A percentile compares a stretch with the other conserved stretches of the same genome.
Evolutionary conservation across 2,888 invertebrate genomes (phyloP).

Genomic region (Sycophila texana): DNA sequence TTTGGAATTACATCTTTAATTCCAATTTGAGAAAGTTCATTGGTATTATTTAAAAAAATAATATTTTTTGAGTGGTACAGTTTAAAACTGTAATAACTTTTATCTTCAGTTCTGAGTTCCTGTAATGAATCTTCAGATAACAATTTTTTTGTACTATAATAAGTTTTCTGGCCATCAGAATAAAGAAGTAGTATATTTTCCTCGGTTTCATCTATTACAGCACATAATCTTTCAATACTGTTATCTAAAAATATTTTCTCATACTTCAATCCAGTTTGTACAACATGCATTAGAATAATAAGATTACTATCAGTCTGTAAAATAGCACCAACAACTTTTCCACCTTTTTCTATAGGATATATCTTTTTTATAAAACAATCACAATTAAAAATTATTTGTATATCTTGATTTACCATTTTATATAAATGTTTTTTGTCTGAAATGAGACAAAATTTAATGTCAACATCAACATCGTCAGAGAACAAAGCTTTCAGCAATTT

Average conservation of each 20-base stretch:
- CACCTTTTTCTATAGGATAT: slow-evolving; percentile 57
- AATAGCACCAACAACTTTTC: slow-evolving; percentile 60
- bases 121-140: slow-evolving; percentile 52
- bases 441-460: slow-evolving; percentile 63
- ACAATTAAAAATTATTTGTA: slow-evolving; percentile 62
- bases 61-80: slow-evolving; percentile 61
- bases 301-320: slow-evolving; percentile 57
- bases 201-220: slow-evolving; percentile 52
- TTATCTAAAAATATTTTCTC: slow-evolving; percentile 62
- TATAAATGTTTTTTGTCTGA: slow-evolving; percentile 63
- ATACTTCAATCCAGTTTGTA: slow-evolving; percentile 59
- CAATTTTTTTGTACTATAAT: slow-evolving; percentile 60
- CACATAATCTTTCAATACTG: slow-evolving; percentile 59
- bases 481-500: slow-evolving; percentile 57
- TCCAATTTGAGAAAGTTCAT: slow-evolving; percentile 59
- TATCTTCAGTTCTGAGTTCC: slow-evolving; percentile 54
- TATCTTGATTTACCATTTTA: slow-evolving; percentile 55
- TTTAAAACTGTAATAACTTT: slow-evolving; percentile 60
- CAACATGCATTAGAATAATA: slow-evolving; percentile 61
- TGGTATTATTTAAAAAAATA: slow-evolving; percentile 59
- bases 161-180: slow-evolving; percentile 59
- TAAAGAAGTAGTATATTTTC: slow-evolving; percentile 64
- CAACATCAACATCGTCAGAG: slow-evolving; percentile 25
- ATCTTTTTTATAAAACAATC: slow-evolving; percentile 62
- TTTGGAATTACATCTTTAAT: slow-evolving; percentile 50